phyloP scores from a whole-genome alignment of 2,113 vertebrate species.

The human (Homo sapiens) region DNA sequence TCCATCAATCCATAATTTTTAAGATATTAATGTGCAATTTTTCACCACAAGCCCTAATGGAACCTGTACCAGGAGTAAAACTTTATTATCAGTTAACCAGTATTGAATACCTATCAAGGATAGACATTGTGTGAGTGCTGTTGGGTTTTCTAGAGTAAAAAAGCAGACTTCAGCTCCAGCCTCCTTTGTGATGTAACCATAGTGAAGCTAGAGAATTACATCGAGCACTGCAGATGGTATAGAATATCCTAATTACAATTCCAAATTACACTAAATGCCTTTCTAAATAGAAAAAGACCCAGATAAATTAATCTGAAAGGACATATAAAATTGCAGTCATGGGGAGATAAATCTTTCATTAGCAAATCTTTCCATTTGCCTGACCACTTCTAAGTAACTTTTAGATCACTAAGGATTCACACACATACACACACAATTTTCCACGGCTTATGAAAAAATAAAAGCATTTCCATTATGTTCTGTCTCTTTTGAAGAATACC shows the following conservation, averaged over 20 bases:
- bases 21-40: conserved; percentile 42
- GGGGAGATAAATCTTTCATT: conserved; percentile 60
- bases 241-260: conserved; percentile 60
- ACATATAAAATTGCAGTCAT: conserved; percentile 57
- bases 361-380: conserved; percentile 64
- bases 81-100: conserved; percentile 39
- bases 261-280: conserved; percentile 57
- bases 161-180: neutral
- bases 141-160: conserved; percentile 31
- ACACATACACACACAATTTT: neutral
- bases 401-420: conserved; percentile 47
- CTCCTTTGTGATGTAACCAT: conserved; percentile 27
- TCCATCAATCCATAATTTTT: conserved; percentile 13
- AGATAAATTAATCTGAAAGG: conserved; percentile 63
- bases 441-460: conserved; percentile 26
- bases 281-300: conserved; percentile 54
- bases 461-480: conserved; percentile 50
- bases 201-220: conserved; percentile 42
- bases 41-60: conserved; percentile 7
- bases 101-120: neutral
- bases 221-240: conserved; percentile 46
- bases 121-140: neutral
- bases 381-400: conserved; percentile 61
- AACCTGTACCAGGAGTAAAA: conserved; percentile 11
- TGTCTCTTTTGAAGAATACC: conserved; percentile 69